Evolutionary conservation across 2,888 invertebrate species (phyloP).

Genomic region (Tyria jacobaeae): DNA sequence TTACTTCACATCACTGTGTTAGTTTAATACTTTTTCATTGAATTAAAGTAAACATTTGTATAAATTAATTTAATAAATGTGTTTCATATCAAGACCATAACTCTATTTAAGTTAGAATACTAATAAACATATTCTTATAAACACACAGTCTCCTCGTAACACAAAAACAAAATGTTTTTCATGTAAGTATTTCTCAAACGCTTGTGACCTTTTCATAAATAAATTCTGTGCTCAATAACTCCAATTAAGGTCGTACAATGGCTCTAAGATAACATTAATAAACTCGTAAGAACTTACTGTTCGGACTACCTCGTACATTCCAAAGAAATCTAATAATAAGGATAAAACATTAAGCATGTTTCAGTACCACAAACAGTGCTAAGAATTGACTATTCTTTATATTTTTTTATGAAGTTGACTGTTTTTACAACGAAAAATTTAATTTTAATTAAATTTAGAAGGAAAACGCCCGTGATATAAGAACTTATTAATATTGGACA

Average conservation of each 20-base stretch:
- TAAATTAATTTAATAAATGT: too few species aligned
- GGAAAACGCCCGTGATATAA: conserved; percentile 4
- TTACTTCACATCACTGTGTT: too few species aligned
- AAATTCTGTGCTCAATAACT: conserved; percentile 4
- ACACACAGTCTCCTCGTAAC: not conserved
- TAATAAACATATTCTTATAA: too few species aligned
- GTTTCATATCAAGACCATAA: too few species aligned
- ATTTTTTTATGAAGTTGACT: conserved; percentile 15
- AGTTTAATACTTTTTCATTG: too few species aligned
- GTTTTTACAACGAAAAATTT: conserved; percentile 20
- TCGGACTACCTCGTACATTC: conserved; percentile 2
- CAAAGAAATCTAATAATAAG: conserved; percentile 15
- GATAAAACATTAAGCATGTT: conserved; percentile 15
- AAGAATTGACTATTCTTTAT: conserved; percentile 20
- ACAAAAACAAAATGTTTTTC: not conserved
- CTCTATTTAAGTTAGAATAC: too few species aligned
- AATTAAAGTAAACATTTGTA: too few species aligned
- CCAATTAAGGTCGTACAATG: conserved; percentile 11
- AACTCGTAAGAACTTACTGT: conserved; percentile 15
- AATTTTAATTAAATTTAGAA: conserved; percentile 21
- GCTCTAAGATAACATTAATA: conserved; percentile 13
- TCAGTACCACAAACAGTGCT: conserved; percentile 16
- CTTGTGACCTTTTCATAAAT: not conserved
- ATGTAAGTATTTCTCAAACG: not conserved
- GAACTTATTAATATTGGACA: conserved; percentile 12